phyloP scores from a whole-genome alignment of 2,113 vertebrate genomes.

The Alligator mississippiensis region DNA sequence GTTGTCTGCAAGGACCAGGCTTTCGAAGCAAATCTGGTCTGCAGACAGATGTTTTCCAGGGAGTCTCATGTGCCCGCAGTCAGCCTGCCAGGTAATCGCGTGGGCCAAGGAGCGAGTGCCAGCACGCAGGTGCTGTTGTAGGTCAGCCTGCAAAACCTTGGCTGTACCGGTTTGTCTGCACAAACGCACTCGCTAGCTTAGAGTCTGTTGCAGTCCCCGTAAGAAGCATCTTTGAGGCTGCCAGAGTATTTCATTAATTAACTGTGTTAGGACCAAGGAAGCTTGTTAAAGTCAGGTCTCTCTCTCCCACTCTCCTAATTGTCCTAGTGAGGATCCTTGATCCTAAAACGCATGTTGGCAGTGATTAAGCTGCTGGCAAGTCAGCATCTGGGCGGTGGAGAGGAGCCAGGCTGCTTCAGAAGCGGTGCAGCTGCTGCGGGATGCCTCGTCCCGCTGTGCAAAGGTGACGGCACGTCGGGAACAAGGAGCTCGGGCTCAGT shows the following conservation, averaged over 20 bases:
- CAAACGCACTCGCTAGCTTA: too few relatives aligned
- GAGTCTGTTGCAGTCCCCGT: background rate
- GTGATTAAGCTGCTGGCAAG: background rate
- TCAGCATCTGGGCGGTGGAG: background rate
- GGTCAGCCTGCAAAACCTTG: too few relatives aligned
- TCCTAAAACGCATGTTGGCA: background rate
- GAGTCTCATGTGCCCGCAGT: too few relatives aligned
- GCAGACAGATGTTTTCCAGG: too few relatives aligned
- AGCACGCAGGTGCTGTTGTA: too few relatives aligned
- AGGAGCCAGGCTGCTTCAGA: background rate
- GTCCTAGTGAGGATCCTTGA: background rate
- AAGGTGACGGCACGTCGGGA: background rate
- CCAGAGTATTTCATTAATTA: too few relatives aligned
- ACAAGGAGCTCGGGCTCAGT: background rate
- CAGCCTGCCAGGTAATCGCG: too few relatives aligned
- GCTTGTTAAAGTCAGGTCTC: background rate
- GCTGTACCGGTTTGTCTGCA: too few relatives aligned
- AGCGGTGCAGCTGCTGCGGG: background rate
- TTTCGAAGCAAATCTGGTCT: too few relatives aligned
- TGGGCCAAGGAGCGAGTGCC: too few relatives aligned
- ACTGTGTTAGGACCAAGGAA: background rate
- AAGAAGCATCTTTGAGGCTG: background rate
- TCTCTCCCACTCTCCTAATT: background rate
- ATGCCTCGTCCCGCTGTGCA: background rate
- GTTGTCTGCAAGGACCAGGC: too few relatives aligned